phyloP scores from a whole-genome alignment of 1,140 invertebrate species.

The Drosophila novamexicana region DNA sequence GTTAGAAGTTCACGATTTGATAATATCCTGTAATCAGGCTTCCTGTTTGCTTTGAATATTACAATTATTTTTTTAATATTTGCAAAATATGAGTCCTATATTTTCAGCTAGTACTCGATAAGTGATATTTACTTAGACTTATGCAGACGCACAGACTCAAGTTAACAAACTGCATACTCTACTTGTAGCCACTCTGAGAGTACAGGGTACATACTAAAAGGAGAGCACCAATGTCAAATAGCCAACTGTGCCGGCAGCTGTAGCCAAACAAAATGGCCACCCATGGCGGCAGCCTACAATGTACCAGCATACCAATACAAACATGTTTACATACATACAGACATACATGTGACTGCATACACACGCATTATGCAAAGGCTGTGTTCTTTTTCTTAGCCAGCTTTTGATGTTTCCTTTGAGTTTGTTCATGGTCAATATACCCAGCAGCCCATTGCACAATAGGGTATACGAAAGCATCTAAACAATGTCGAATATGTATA shows the following conservation, averaged over 20 bases:
- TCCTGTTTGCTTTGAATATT: no score
- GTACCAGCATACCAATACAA: neutral
- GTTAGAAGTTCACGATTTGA: neutral
- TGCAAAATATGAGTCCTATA: no score
- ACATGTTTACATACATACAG: neutral
- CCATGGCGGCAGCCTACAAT: slow-evolving; percentile 4
- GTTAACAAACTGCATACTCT: no score
- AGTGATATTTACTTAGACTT: no score
- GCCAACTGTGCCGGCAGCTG: slow-evolving; percentile 31
- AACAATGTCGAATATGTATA: no score
- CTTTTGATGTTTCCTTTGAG: no score
- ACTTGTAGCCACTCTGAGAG: neutral
- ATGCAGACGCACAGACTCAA: no score
- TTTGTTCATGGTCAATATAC: no score
- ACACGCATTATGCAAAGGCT: neutral
- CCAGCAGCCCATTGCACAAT: no score
- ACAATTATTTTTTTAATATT: no score
- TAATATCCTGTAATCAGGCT: neutral
- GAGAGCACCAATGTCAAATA: slow-evolving; percentile 53
- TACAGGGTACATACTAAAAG: slow-evolving; percentile 10
- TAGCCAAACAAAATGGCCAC: slow-evolving; percentile 30
- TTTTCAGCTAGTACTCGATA: no score
- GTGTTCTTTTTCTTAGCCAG: neutral
- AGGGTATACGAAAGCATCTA: no score
- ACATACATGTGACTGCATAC: neutral